phyloP scores from a whole-genome alignment of 2,113 vertebrate species.

The Aviceda subcristata region DNA sequence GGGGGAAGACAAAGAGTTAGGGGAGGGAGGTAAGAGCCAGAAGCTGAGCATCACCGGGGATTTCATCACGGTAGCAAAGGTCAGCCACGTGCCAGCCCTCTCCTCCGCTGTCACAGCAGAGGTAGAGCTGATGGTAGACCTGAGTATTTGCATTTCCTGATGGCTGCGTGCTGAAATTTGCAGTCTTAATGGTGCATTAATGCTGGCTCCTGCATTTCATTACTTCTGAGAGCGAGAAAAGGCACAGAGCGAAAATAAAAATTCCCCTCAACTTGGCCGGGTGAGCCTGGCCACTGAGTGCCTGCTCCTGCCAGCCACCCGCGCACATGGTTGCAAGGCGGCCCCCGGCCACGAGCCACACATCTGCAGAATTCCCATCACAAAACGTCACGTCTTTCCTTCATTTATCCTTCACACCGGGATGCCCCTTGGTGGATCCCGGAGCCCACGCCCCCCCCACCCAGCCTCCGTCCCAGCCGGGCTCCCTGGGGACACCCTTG shows the following conservation, averaged over 20 bases:
- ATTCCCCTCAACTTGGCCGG: background rate
- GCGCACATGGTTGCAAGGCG: accelerated
- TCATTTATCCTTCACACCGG: accelerated
- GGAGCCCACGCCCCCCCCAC: accelerated
- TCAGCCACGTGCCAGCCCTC: background rate
- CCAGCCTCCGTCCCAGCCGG: background rate
- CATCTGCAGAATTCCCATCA: background rate
- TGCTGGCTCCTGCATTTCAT: conserved; percentile 51
- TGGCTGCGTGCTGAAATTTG: conserved; percentile 39
- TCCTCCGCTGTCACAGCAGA: background rate
- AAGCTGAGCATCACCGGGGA: background rate
- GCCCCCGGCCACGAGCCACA: background rate
- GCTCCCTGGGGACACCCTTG: background rate
- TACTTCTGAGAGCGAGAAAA: background rate
- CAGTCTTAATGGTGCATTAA: conserved; percentile 54
- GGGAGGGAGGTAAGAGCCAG: background rate
- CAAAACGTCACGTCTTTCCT: background rate
- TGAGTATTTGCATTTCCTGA: conserved; percentile 26
- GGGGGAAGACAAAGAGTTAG: background rate
- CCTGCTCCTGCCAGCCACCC: background rate
- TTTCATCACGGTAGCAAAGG: background rate
- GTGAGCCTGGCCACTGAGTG: background rate
- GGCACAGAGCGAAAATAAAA: background rate
- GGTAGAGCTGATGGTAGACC: background rate
- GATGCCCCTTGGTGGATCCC: background rate